phyloP scores from a whole-genome alignment of 1,140 invertebrate genomes.

The Pachypeltis micranthus region DNA sequence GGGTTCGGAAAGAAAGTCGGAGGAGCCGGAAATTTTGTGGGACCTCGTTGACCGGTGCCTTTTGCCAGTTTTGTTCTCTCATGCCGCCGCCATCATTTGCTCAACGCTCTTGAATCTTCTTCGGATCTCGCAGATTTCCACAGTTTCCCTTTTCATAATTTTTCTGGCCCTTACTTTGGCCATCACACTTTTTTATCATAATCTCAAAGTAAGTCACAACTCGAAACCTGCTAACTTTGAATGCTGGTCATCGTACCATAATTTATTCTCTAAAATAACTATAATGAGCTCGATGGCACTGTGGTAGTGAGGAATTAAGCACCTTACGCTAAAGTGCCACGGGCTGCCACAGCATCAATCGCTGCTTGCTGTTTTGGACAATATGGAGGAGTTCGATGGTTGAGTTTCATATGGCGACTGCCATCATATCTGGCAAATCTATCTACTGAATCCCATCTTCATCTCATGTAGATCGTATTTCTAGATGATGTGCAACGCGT shows the following conservation, averaged over 20 bases:
- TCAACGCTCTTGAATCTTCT: slow-evolving; percentile 55
- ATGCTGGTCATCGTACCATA: too few relatives aligned
- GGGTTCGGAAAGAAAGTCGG: slow-evolving; percentile 22
- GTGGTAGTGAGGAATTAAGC: not conserved
- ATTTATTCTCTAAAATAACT: not conserved
- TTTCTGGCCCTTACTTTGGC: slow-evolving; percentile 55
- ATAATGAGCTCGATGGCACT: not conserved
- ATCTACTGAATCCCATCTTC: too few relatives aligned
- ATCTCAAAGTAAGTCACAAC: slow-evolving; percentile 63
- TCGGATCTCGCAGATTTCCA: slow-evolving; percentile 56
- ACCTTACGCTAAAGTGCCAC: not conserved
- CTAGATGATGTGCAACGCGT: too few relatives aligned
- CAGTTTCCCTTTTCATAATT: slow-evolving; percentile 60
- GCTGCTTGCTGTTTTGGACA: too few relatives aligned
- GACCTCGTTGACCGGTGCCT: slow-evolving; percentile 63
- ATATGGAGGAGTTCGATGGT: too few relatives aligned
- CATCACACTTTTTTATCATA: slow-evolving; percentile 64
- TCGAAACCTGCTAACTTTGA: too few relatives aligned
- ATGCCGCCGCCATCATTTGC: slow-evolving; percentile 57
- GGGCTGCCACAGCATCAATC: not conserved
- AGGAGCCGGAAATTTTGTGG: slow-evolving; percentile 43
- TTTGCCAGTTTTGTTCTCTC: slow-evolving; percentile 62
- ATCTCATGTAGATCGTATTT: too few relatives aligned
- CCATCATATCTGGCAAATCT: too few relatives aligned
- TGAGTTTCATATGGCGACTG: too few relatives aligned